Conservation (phyloP, 1,140 invertebrate genomes). For the Dinothrombium tinctorium region DNA sequence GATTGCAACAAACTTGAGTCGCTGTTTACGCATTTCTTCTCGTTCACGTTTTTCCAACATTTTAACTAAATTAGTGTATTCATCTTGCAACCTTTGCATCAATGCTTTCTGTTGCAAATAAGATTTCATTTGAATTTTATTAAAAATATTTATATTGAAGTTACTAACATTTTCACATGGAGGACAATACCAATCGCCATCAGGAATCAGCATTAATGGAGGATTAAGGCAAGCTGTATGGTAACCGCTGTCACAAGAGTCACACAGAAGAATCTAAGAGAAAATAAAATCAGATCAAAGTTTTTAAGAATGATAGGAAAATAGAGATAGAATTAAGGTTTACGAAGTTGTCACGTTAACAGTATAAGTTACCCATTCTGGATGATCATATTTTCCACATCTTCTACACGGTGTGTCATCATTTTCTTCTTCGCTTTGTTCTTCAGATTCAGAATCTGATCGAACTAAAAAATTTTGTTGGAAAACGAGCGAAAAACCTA, state of each 20-base stretch:
- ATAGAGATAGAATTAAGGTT: background rate
- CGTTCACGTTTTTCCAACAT: slow-evolving; percentile 30
- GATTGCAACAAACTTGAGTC: slow-evolving; percentile 46
- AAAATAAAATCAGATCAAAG: slow-evolving; percentile 7
- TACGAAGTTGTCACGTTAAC: background rate
- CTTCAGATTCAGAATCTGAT: slow-evolving; percentile 2
- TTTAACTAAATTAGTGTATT: slow-evolving; percentile 25
- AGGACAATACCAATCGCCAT: slow-evolving; percentile 91
- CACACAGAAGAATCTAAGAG: slow-evolving; percentile 59
- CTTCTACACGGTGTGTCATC: slow-evolving; percentile 42
- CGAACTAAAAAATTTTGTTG: background rate
- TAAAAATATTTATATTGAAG: background rate
- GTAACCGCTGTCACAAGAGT: slow-evolving; percentile 78
- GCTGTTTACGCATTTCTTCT: slow-evolving; percentile 38
- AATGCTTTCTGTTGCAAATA: slow-evolving; percentile 33
- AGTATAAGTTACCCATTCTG: slow-evolving; percentile 38
- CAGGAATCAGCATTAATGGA: slow-evolving; percentile 68
- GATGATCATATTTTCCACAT: slow-evolving; percentile 67
- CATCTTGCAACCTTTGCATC: slow-evolving; percentile 38
- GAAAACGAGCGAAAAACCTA: slow-evolving; percentile 1
- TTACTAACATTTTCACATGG: slow-evolving; percentile 56
- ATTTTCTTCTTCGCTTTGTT: slow-evolving; percentile 11
- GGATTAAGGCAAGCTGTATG: slow-evolving; percentile 79
- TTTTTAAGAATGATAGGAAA: background rate
- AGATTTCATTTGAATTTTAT: background rate